Base-by-base conservation (phyloP, 1,140 invertebrate species). In the Atta cephalotes region DNA sequence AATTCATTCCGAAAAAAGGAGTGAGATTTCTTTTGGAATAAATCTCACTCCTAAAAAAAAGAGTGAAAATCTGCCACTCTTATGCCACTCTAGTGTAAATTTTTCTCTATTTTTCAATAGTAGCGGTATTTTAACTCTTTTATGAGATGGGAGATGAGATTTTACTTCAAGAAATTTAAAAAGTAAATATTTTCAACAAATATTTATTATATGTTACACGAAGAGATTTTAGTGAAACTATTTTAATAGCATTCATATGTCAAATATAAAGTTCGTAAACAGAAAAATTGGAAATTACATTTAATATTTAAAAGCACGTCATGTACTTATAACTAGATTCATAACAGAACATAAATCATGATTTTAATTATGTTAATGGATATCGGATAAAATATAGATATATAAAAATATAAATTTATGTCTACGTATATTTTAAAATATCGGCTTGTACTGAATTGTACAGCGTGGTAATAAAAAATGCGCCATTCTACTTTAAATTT, bases 401-500 rank as follows among this genome's bases (percentile, higher is more conserved):
- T 21, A n/a, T 45, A 72, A 81, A 71, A 53, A 71, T 58, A 12
- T 45, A 71, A 53, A 72, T 60, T 81, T 72, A 60, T 14, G 35
- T 25, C 35, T 39, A 56, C n/a, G 3, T 60, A 7, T 39, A 51
- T 16, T 31, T 81, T 31, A 21, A 71, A 71, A 53, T n/a, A 39
- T 53, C 51, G 31, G 45, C 31, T 49, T 25, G 65, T 31, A n/a
- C 21, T 60, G 12, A 66, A 35, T 63, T 14, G 14, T 21, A 10
- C 58, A n/a, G 49, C 49, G 28, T 6, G 77, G 45, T 80, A 70
- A 82, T 49, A 25, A 82, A 53, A 56, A 21, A 39, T 9, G 21
- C 53, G 21, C 35, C 70, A 72, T 49, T 6, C 18, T 25, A 60
- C 79, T 82, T 31, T 1, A 82, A 82, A 72, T 49, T 80, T 72